Evolutionary conservation across 2,797 vertebrate genomes (phyloP).

Genomic region (Eulemur coronatus): DNA sequence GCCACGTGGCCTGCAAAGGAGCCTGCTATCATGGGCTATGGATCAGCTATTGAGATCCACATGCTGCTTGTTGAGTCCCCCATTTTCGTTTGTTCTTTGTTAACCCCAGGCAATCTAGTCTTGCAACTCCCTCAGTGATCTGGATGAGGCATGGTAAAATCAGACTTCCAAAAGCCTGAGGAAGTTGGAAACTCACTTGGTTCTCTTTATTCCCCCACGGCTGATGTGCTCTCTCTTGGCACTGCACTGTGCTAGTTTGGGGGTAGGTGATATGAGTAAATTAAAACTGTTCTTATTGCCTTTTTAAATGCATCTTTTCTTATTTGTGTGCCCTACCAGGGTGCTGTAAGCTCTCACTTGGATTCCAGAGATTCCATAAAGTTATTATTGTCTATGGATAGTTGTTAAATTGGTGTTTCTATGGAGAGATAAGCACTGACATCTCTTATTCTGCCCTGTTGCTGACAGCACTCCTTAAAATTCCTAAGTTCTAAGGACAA

Average conservation of each 20-base stretch:
- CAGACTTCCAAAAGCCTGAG: neutral
- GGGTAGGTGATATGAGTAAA: neutral
- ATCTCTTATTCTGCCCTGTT: neutral
- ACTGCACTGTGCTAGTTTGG: neutral
- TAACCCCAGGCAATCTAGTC: neutral
- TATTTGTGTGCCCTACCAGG: neutral
- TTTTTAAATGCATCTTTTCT: neutral
- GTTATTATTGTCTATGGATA: no score
- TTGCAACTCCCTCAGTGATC: neutral
- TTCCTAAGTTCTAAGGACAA: neutral
- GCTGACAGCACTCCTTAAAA: neutral
- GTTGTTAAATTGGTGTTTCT: neutral
- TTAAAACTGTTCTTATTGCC: neutral
- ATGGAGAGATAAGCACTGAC: neutral
- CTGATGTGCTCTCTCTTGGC: neutral
- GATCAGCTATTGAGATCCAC: neutral
- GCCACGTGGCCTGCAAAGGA: neutral
- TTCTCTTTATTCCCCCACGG: neutral
- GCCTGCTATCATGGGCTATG: no score
- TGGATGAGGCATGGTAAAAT: neutral
- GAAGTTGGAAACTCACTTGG: neutral
- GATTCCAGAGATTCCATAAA: no score
- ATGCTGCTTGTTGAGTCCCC: neutral
- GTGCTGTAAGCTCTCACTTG: no score
- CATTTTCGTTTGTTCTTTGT: neutral